phyloP scores from a whole-genome alignment of 1,140 invertebrate species.

The Hycleus cichorii region DNA sequence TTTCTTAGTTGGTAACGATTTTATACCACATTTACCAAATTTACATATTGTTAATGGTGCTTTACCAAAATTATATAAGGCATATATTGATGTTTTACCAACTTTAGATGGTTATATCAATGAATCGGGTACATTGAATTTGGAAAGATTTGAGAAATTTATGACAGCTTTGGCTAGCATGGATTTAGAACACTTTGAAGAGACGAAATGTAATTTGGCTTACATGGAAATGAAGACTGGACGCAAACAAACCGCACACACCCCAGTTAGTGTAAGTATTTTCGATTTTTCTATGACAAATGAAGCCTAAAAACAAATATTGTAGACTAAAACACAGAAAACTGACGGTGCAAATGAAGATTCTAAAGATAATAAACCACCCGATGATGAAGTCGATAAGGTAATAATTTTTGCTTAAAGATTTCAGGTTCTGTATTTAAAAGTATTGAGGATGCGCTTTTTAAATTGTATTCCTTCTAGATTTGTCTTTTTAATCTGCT shows the following conservation, averaged over 20 bases:
- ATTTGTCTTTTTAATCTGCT: no score
- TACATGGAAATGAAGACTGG: conserved; percentile 75
- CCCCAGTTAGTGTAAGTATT: conserved; percentile 1
- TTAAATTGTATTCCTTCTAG: no score
- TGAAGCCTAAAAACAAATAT: background rate
- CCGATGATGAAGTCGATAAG: no score
- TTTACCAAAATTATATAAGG: conserved; percentile 75
- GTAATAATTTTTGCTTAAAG: no score
- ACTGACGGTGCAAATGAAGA: conserved; percentile 12
- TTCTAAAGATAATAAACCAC: no score
- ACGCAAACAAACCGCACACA: conserved; percentile 29
- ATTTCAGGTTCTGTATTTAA: no score
- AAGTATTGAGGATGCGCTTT: no score
- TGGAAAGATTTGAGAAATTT: conserved; percentile 80
- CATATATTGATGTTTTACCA: conserved; percentile 82
- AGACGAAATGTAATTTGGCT: conserved; percentile 76
- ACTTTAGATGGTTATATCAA: conserved; percentile 91
- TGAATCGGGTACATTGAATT: conserved; percentile 77
- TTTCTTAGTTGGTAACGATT: conserved; percentile 95
- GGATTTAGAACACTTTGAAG: conserved; percentile 79
- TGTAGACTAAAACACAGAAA: conserved; percentile 3
- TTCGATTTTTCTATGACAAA: background rate
- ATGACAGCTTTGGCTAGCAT: conserved; percentile 68
- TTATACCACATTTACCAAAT: conserved; percentile 90
- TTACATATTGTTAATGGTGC: conserved; percentile 89